phyloP scores from a whole-genome alignment of 2,113 vertebrate genomes.

The Rhea pennata region DNA sequence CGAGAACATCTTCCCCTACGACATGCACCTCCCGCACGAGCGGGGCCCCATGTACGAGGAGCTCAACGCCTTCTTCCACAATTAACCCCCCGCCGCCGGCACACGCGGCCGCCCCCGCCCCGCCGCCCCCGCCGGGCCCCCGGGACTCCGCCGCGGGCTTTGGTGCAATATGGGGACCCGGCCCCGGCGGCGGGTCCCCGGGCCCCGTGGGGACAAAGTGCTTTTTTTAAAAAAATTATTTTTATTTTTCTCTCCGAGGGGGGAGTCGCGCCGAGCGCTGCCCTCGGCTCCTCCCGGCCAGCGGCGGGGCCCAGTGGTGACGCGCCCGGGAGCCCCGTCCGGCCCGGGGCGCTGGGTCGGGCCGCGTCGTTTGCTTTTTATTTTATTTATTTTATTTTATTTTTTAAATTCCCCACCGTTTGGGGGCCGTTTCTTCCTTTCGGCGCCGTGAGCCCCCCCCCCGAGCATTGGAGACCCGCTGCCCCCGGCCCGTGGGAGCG shows the following conservation, averaged over 20 bases:
- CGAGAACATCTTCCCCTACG: constrained; percentile 94
- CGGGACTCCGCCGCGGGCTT: constrained; percentile 36
- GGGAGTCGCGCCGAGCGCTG: not conserved
- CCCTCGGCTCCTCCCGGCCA: not conserved
- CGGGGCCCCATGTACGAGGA: constrained; percentile 91
- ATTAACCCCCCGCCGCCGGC: constrained; percentile 66
- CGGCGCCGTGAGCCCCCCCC: not conserved
- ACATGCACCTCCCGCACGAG: constrained; percentile 94
- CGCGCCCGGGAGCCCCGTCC: not conserved
- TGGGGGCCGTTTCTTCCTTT: not conserved
- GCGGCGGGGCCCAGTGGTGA: not conserved
- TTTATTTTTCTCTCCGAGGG: not conserved
- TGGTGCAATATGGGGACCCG: constrained; percentile 50
- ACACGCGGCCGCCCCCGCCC: not conserved
- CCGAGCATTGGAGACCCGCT: not conserved
- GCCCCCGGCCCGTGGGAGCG: too few relatives aligned
- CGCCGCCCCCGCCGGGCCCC: not conserved
- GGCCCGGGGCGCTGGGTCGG: not conserved
- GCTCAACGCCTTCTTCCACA: constrained; percentile 96
- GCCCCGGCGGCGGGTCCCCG: constrained; percentile 30
- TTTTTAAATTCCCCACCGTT: not conserved
- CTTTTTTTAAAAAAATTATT: not conserved
- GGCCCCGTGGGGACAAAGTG: constrained; percentile 47
- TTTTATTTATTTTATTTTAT: not conserved
- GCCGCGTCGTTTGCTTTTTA: not conserved